Percentiles rank a stretch among this genome's conserved stretches.
phyloP scores from a whole-genome alignment of 2,113 vertebrate genomes.

The Callorhinus ursinus region DNA sequence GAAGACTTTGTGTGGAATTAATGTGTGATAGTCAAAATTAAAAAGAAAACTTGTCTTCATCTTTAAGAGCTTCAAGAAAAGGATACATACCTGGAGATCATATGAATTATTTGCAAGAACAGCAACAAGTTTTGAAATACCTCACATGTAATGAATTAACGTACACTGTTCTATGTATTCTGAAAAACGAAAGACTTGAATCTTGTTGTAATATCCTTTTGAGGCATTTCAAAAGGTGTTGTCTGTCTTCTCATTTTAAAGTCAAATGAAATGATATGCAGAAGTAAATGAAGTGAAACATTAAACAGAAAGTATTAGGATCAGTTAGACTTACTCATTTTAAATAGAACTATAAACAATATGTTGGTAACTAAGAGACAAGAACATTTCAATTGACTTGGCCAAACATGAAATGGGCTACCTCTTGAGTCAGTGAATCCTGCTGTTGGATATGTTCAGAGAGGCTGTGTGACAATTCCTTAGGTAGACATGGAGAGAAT shows the following conservation, averaged over 20 bases:
- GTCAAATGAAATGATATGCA: neutral
- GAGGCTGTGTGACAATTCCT: neutral
- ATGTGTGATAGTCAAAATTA: conserved; percentile 33
- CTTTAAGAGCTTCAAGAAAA: conserved; percentile 44
- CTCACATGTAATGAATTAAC: conserved; percentile 28
- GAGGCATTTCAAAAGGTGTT: conserved; percentile 10
- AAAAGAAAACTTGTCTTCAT: neutral
- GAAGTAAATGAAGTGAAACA: conserved; percentile 23
- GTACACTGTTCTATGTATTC: neutral
- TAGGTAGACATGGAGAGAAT: neutral
- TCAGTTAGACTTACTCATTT: neutral
- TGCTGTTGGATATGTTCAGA: neutral
- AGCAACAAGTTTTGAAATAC: conserved; percentile 43
- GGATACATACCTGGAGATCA: neutral
- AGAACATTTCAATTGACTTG: neutral
- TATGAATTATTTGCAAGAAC: neutral
- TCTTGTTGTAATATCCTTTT: neutral
- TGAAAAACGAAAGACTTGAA: conserved; percentile 15
- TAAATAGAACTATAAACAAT: conserved; percentile 35
- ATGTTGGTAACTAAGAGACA: neutral
- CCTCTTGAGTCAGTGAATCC: neutral
- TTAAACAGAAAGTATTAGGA: conserved; percentile 21
- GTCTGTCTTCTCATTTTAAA: conserved; percentile 56
- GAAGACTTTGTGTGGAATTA: neutral
- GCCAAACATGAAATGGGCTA: neutral